Conservation (phyloP, 2,113 vertebrate species). For the Sorex fumeus region DNA sequence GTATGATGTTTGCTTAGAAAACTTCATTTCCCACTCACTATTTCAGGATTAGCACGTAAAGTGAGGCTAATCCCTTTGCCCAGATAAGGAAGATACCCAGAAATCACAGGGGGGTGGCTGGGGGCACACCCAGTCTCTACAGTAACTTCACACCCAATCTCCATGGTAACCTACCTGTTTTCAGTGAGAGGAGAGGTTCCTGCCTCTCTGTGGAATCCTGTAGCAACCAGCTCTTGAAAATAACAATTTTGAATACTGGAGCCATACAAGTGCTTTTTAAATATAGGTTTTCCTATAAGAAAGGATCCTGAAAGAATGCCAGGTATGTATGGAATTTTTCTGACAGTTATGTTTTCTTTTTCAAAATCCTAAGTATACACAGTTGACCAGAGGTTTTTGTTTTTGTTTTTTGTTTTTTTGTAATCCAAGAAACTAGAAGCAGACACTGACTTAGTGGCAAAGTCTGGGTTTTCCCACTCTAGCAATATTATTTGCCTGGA, state of each 20-base stretch:
- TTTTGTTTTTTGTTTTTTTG: too few relatives aligned
- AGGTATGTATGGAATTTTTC: slow-evolving; percentile 41
- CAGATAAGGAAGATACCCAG: not conserved
- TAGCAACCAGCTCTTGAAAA: slow-evolving; percentile 20
- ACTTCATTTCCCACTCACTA: not conserved
- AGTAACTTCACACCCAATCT: slow-evolving; percentile 46
- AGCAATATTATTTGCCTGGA: not conserved
- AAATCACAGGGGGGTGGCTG: not conserved
- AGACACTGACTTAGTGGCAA: not conserved
- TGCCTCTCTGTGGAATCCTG: not conserved
- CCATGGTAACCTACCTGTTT: slow-evolving; percentile 59
- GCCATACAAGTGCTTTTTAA: not conserved
- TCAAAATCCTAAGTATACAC: slow-evolving; percentile 17
- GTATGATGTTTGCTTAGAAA: slow-evolving; percentile 7
- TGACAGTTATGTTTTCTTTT: slow-evolving; percentile 29
- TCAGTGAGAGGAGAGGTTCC: not conserved
- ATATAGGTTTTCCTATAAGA: not conserved
- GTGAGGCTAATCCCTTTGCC: slow-evolving; percentile 3
- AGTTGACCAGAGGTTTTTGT: not conserved
- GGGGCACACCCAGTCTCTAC: slow-evolving; percentile 5
- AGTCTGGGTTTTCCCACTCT: not conserved
- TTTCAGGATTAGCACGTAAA: not conserved
- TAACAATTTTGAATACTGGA: not conserved
- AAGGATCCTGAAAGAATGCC: slow-evolving; percentile 32
- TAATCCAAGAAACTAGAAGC: not conserved